Evolutionary conservation across 2,888 invertebrate species (phyloP), one percentile per base, ranked within the genome.

Genomic region (Drosophila nr. perissopoda): DNA sequence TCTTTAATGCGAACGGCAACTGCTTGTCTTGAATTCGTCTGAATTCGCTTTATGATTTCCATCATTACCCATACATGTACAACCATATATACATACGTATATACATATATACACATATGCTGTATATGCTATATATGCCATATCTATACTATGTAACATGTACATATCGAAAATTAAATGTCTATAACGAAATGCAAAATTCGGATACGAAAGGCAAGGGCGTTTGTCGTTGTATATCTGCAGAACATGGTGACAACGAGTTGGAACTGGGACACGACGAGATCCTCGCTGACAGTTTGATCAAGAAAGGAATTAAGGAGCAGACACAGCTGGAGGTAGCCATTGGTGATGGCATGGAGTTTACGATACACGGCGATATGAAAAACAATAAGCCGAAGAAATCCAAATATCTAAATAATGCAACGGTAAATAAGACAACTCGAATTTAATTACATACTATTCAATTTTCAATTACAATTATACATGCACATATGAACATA

Each of bases 331-430:
- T 97, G 82, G 98, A 98, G 94, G 97, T 98, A 79, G 97, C 97
- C 75, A 97, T 98, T 91, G 97, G 97, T 56, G 97, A 97, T 92
- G 97, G 97, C 82, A 97, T 98, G 97, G 98, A 98, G 93, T 97
- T 98, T 92, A 97, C 97, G 60, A 97, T 98, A 94, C 97, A 97
- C 93, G 97, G 97, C 95, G 97, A 98, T 94, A 94, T 96, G 83
- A 96, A 95, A 93, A 96, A 96, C 93, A 96, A 95, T 93, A 97
- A 97, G 94, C 94, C 96, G 92, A 97, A 96, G 93, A 96, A 96
- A 93, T 96, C 96, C 90, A 96, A 97, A 94, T 95, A 96, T 92
- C 95, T 97, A 93, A 96, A 96, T 93, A 97, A 96, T 94, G 96
- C 96, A 91, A 95, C 95, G 93, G 94, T 95, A 83, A 95, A 89